Conservation (phyloP, 2,797 vertebrate genomes). For the Morelia viridis region DNA sequence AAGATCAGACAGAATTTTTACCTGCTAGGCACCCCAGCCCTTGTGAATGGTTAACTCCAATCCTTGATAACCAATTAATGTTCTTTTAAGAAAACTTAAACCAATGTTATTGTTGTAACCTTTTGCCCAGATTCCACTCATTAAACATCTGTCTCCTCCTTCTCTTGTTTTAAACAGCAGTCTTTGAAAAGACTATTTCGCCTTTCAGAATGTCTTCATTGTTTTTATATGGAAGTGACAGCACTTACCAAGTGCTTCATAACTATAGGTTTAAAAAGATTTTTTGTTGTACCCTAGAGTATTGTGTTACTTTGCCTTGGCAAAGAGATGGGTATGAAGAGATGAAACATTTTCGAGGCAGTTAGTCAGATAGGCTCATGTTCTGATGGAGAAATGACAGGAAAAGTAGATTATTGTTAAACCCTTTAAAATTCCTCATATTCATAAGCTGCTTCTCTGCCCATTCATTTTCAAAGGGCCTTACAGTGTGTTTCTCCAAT, state of each 20-base stretch:
- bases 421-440: not conserved
- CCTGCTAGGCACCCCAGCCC: constrained; percentile 39
- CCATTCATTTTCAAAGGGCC: too few relatives aligned
- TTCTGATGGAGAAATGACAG: not conserved
- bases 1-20: constrained; percentile 45
- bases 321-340: constrained; percentile 12
- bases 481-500: not conserved
- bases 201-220: accelerated
- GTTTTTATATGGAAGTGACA: not conserved
- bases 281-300: not conserved
- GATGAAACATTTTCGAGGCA: not conserved
- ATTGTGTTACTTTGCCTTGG: constrained; percentile 39
- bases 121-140: constrained; percentile 65
- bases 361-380: not conserved
- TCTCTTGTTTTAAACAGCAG: not conserved
- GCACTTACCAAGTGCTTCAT: not conserved
- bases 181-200: not conserved
- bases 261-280: not conserved
- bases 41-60: constrained; percentile 68
- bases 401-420: not conserved
- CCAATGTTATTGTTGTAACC: constrained; percentile 62
- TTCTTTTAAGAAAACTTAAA: constrained; percentile 55
- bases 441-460: not conserved
- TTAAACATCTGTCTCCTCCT: not conserved
- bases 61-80: constrained; percentile 56